Conservation (phyloP, 2,888 invertebrate genomes). For the Polyommatus iphigenia region DNA sequence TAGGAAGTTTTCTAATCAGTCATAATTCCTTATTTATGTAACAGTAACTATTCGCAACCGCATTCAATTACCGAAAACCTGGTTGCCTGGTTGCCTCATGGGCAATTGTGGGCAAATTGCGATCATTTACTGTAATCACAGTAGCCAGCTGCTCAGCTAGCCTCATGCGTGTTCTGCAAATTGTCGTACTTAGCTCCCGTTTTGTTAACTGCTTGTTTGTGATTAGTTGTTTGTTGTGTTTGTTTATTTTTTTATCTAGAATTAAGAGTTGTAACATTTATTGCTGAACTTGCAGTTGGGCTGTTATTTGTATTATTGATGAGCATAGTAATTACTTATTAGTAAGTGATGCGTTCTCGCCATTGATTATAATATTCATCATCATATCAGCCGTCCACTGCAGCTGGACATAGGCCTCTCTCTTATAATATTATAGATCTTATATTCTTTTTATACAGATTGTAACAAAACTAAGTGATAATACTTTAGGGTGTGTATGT, state of each 20-base stretch:
- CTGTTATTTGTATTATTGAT: neutral
- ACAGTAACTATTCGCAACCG: slow-evolving; percentile 40
- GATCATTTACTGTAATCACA: slow-evolving; percentile 64
- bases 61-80: slow-evolving; percentile 49
- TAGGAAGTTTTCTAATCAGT: slow-evolving; percentile 30
- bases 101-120: slow-evolving; percentile 55
- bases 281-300: neutral
- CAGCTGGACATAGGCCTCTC: no score
- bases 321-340: neutral
- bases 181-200: slow-evolving; percentile 48
- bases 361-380: no score
- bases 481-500: no score
- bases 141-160: slow-evolving; percentile 67
- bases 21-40: slow-evolving; percentile 32
- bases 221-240: slow-evolving; percentile 25
- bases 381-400: no score
- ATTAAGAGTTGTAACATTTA: neutral
- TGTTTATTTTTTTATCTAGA: neutral
- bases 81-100: slow-evolving; percentile 45
- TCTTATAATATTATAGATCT: no score
- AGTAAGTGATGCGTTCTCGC: no score
- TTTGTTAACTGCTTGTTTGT: slow-evolving; percentile 26
- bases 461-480: no score
- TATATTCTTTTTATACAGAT: no score
- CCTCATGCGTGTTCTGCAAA: slow-evolving; percentile 60